These are phyloP conservation scores for Nomada goodeniana DNA, from an alignment of 2,888 invertebrate species.

Conservation along the genomic window DNA sequence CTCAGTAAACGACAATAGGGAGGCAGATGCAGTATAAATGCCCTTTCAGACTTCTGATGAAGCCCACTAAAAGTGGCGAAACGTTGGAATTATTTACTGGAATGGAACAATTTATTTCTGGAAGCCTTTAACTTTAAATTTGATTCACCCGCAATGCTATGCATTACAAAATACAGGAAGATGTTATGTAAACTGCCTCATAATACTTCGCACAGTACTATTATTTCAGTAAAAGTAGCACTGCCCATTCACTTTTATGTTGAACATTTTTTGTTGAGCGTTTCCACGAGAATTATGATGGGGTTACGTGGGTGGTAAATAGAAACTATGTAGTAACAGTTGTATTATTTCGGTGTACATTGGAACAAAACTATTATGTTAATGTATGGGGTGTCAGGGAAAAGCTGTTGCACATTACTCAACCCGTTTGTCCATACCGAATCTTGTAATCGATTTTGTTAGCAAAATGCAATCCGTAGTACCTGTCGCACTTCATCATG, in stretches of 20 bases:
- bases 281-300: conserved; percentile 23
- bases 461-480: conserved; percentile 25
- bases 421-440: conserved; percentile 4
- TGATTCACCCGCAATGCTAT: background rate
- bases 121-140: background rate
- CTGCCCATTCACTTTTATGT: background rate
- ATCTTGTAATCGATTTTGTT: conserved; percentile 40
- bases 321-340: background rate
- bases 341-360: conserved; percentile 12
- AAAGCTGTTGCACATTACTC: conserved; percentile 23
- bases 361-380: conserved; percentile 21
- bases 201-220: background rate
- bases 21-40: background rate
- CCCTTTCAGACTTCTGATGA: background rate
- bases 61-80: background rate
- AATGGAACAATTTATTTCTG: background rate
- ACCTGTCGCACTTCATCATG: background rate
- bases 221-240: background rate
- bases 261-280: background rate
- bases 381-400: background rate
- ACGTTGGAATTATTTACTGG: conserved; percentile 4
- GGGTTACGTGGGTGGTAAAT: background rate
- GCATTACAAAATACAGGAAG: background rate
- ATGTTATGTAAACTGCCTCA: background rate
- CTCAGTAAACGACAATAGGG: background rate